Conservation (phyloP, 2,888 invertebrate species). For the Trisateles emortualis region DNA sequence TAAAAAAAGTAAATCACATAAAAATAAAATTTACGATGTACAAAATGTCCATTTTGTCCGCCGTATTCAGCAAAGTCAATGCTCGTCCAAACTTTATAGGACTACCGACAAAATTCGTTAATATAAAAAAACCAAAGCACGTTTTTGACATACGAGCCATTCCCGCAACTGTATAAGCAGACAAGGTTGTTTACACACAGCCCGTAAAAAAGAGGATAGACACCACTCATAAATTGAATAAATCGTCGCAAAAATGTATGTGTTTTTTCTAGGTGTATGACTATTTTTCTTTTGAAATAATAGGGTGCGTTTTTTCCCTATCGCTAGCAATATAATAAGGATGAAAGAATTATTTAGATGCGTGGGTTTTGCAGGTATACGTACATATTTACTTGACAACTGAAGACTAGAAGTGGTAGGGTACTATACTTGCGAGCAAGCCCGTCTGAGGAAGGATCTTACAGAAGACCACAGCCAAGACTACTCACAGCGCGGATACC, state of each 20-base stretch:
- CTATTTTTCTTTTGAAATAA: slow-evolving; percentile 5
- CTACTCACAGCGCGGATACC: too few species aligned
- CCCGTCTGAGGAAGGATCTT: too few species aligned
- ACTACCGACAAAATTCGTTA: slow-evolving; percentile 28
- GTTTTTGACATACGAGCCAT: slow-evolving; percentile 11
- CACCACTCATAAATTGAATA: slow-evolving; percentile 38
- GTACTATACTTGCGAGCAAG: too few species aligned
- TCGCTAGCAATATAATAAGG: too few species aligned
- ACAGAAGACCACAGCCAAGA: too few species aligned
- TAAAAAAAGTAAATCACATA: background rate
- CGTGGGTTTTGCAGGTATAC: too few species aligned
- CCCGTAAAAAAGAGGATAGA: slow-evolving; percentile 34
- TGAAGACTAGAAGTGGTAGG: too few species aligned
- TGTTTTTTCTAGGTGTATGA: slow-evolving; percentile 1
- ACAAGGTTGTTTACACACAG: slow-evolving; percentile 39
- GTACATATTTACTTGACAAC: too few species aligned
- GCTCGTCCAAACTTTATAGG: slow-evolving; percentile 26
- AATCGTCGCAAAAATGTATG: slow-evolving; percentile 33
- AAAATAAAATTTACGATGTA: background rate
- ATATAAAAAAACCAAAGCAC: slow-evolving; percentile 22
- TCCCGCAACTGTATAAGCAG: slow-evolving; percentile 39
- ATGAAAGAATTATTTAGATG: too few species aligned
- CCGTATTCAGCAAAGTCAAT: slow-evolving; percentile 28
- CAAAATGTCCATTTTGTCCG: slow-evolving; percentile 10
- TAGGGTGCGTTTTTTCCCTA: background rate